A percentile compares a stretch with the other conserved stretches of the same genome.
These are phyloP conservation scores for Antrozous pallidus DNA, from an alignment of 2,797 vertebrate genomes.

Conservation along the genomic window DNA sequence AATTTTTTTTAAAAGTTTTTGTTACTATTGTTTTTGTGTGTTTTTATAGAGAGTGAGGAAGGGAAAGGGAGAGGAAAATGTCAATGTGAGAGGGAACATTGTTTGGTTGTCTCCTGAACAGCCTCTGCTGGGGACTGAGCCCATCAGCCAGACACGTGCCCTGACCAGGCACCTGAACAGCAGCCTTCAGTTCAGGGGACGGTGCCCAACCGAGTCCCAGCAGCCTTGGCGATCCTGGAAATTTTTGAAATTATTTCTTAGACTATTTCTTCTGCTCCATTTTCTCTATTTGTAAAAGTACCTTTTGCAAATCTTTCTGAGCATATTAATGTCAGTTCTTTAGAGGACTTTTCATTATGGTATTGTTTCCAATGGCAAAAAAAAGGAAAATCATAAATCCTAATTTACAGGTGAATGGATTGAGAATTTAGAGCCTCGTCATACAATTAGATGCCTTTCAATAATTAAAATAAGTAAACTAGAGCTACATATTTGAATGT, in stretches of 20 bases:
- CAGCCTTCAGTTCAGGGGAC: background rate
- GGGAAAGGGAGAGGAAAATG: background rate
- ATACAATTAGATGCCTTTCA: background rate
- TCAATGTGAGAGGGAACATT: background rate
- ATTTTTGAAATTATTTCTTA: background rate
- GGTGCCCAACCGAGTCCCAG: background rate
- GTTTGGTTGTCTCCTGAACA: background rate
- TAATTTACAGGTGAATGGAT: background rate
- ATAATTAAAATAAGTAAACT: background rate
- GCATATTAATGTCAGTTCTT: background rate
- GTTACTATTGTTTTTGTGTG: too few relatives aligned
- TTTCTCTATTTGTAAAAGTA: background rate
- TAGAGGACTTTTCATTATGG: background rate
- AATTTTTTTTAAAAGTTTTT: too few relatives aligned
- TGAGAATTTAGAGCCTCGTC: background rate
- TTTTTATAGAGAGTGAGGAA: background rate
- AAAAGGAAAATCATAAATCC: background rate
- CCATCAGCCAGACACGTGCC: background rate
- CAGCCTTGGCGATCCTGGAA: too few relatives aligned
- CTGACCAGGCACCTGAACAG: background rate
- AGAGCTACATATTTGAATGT: background rate
- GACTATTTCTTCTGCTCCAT: background rate
- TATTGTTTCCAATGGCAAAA: background rate
- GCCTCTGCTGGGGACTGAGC: background rate
- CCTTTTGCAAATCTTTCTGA: background rate